Evolutionary conservation across 2,888 invertebrate species (phyloP).

Genomic region (Pollenia angustigena): DNA sequence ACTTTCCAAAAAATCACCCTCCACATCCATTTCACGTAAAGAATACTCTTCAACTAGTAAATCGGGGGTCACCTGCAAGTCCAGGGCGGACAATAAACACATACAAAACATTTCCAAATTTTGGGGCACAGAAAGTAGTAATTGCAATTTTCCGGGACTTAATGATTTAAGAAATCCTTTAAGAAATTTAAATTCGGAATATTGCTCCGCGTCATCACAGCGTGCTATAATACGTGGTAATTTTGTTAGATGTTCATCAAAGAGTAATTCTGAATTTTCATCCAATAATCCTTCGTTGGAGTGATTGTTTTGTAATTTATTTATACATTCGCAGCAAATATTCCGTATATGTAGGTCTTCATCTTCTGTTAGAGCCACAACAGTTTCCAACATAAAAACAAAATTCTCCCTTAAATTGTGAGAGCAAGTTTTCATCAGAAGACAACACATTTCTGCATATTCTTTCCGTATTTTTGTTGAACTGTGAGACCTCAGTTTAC

Average conservation of each 20-base stretch:
- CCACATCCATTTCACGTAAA: constrained; percentile 78
- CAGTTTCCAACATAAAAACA: constrained; percentile 87
- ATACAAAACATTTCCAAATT: constrained; percentile 86
- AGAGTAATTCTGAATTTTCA: constrained; percentile 86
- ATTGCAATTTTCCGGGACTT: constrained; percentile 85
- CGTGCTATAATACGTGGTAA: constrained; percentile 88
- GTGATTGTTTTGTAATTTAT: constrained; percentile 81
- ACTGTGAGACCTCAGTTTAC: constrained; percentile 86
- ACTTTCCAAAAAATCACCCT: constrained; percentile 82
- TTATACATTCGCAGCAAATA: constrained; percentile 82
- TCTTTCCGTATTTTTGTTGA: constrained; percentile 87
- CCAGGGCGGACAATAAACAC: constrained; percentile 85
- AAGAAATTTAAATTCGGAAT: constrained; percentile 87
- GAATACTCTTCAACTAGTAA: constrained; percentile 85
- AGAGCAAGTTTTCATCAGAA: constrained; percentile 86
- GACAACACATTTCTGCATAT: constrained; percentile 86
- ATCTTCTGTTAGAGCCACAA: constrained; percentile 89
- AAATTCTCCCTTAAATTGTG: constrained; percentile 88
- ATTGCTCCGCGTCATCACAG: constrained; percentile 87
- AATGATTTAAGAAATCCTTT: constrained; percentile 88
- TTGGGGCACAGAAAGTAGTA: constrained; percentile 85
- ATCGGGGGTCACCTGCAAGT: constrained; percentile 85
- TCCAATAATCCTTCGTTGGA: constrained; percentile 78
- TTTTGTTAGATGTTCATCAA: constrained; percentile 86
- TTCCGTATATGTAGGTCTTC: constrained; percentile 85